Percentiles rank a stretch among this genome's conserved stretches.
phyloP scores from a whole-genome alignment of 2,113 vertebrate species.

The Bubo bubo region DNA sequence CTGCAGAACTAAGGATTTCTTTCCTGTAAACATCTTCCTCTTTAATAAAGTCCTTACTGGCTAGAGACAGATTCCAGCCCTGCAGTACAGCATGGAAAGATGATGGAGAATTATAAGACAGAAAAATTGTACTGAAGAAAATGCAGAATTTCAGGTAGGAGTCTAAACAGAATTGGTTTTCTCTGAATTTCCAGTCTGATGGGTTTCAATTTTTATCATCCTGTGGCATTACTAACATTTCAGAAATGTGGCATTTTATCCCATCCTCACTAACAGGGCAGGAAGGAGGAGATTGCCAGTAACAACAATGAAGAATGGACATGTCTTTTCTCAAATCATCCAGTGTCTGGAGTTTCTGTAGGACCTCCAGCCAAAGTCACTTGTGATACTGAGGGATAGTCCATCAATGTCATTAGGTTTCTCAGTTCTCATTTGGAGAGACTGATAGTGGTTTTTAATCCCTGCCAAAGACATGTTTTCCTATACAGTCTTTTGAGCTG shows the following conservation, averaged over 20 bases:
- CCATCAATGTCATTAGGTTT: neutral
- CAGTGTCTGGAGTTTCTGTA: neutral
- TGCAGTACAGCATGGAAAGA: neutral
- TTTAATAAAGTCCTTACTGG: neutral
- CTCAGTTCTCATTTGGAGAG: neutral
- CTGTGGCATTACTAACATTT: neutral
- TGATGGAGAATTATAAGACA: neutral
- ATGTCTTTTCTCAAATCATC: neutral
- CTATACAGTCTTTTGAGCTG: conserved; percentile 12
- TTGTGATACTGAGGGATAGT: neutral
- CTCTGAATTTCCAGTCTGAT: neutral
- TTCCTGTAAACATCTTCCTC: neutral
- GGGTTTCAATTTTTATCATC: neutral
- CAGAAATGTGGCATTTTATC: conserved; percentile 3
- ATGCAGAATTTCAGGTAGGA: neutral
- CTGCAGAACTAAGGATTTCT: neutral
- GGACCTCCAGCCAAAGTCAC: neutral
- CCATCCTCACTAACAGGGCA: neutral
- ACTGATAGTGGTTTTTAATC: neutral
- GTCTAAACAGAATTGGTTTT: neutral
- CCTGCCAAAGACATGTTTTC: conserved; percentile 32
- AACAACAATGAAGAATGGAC: neutral
- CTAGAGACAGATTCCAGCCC: neutral
- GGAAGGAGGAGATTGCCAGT: neutral
- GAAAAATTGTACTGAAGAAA: neutral